A percentile compares a stretch with the other conserved stretches of the same genome.
These are phyloP conservation scores for Megathymus violae DNA, from an alignment of 1,140 invertebrate genomes.

Conservation along the genomic window DNA sequence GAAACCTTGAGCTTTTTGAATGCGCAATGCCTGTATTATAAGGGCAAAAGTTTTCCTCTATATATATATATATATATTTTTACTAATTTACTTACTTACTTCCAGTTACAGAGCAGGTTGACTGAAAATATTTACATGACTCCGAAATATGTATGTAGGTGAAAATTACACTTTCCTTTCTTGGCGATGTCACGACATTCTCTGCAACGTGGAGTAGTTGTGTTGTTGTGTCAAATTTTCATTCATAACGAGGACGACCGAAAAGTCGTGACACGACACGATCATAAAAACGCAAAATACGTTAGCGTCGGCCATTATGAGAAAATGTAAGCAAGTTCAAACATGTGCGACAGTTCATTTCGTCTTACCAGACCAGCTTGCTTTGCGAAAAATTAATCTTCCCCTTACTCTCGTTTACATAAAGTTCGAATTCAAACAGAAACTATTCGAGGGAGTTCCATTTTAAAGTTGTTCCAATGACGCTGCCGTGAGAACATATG, in stretches of 20 bases:
- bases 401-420: neutral
- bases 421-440: conserved; percentile 29
- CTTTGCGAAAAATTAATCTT: conserved; percentile 1
- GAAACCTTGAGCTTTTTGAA: too few relatives aligned
- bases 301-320: conserved; percentile 44
- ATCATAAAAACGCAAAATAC: conserved; percentile 36
- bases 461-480: conserved; percentile 46
- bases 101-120: conserved; percentile 39
- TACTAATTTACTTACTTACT: too few relatives aligned
- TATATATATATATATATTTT: too few relatives aligned
- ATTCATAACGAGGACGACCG: conserved; percentile 32
- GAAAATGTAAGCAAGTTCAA: conserved; percentile 48
- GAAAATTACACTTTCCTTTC: conserved; percentile 25
- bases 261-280: conserved; percentile 34
- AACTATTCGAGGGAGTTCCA: conserved; percentile 3
- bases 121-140: conserved; percentile 15
- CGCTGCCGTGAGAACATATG: conserved; percentile 53
- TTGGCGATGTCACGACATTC: conserved; percentile 32
- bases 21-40: too few relatives aligned
- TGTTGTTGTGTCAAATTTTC: conserved; percentile 17
- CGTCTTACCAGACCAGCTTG: conserved; percentile 31
- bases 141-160: conserved; percentile 5
- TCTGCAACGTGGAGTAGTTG: neutral
- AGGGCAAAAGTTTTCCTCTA: too few relatives aligned
- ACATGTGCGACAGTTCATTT: conserved; percentile 50